Evolutionary conservation across 1,140 invertebrate genomes (phyloP), one percentile per base, ranked within the genome.

Genomic region (Aphis craccivora): DNA sequence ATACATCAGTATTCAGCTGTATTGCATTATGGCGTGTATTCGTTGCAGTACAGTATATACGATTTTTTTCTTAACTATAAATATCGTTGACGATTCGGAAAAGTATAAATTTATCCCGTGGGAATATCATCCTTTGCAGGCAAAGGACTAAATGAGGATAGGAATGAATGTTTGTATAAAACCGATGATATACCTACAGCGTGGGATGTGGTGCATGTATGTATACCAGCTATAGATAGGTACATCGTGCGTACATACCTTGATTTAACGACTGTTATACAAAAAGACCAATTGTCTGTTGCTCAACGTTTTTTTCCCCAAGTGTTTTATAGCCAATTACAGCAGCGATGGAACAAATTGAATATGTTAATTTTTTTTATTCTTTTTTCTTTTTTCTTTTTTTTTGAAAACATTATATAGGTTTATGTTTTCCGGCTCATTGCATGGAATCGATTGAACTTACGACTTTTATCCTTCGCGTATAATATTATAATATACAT

Each of bases 361-460:
- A 76, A 76, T 76, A 76, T 76, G 60, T 76, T 76, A 76, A 76
- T 76, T 76, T 76, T 76, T 67, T 67, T 67, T 76, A 67, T 67
- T 67, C 30, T 76, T n/a, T 67, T 11, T 45, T 45, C 9, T 67
- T 67, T n/a, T 60, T 67, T 67, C n/a, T n/a, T 67, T n/a, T n/a
- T 60, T 60, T 60, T 14, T 30, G 30, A 76, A 76, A 76, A n/a
- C 60, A n/a, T 30, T 76, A n/a, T 76, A 76, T n/a, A 76, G 60
- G 60, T 76, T 76, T 76, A 76, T 76, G n/a, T 76, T 76, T 76
- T 76, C 14, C 60, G 60, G 30, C 60, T 35, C 60, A 76, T 76
- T 76, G 14, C 60, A n/a, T 30, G 14, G 60, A 76, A 76, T 76
- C 60, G 60, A 76, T 76, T 11, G 60, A 76, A 76, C 60, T 67